Base-by-base conservation (phyloP, 2,113 vertebrate species). In the Poicephalus meyeri region DNA sequence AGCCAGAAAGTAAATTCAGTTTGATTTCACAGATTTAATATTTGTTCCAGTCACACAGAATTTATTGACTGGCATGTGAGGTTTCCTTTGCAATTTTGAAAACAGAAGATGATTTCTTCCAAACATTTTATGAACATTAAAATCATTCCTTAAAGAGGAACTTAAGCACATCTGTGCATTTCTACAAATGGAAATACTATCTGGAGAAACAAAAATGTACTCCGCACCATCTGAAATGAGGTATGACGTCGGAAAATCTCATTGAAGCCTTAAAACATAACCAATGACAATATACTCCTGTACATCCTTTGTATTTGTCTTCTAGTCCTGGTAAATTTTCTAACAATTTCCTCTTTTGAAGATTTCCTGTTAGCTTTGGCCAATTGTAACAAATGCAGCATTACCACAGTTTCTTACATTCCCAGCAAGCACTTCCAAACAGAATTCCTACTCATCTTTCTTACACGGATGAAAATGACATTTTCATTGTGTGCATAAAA, bases 1-100 rank as follows among this genome's bases (percentile, higher is more conserved):
- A 95, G 94, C 93, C 91, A 97, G 94, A 97, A 97, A 97, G 82
- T 72, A 97, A 98, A 98, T 97, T 96, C 95, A 95, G 92, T 97
- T 97, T 98, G 97, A 98, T 97, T 97, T 97, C 96, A 96, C 91
- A 93, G 97, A 97, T 97, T 92, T 93, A 93, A 90, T 97, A 91
- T 96, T 96, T 97, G 73, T 78, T 93, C 93, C 95, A 83, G 93
- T 97, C 96, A 96, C 84, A 96, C 93, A 90, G 81, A 77, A 93
- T 95, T 93, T 96, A 95, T 76, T 88, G 71, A 93, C 90, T 69
- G 77, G 71, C 94, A 91, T 17, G 61, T 88, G 86, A 93, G 50
- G 68, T 49, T 78, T 87, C 80, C 80, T 69, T 44, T 65, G 52
- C 52, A 31, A 82, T 61, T 76, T 94, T 91, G 83, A 47, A 88